phyloP scores from a whole-genome alignment of 2,797 vertebrate genomes.

The Limosa lapponica region DNA sequence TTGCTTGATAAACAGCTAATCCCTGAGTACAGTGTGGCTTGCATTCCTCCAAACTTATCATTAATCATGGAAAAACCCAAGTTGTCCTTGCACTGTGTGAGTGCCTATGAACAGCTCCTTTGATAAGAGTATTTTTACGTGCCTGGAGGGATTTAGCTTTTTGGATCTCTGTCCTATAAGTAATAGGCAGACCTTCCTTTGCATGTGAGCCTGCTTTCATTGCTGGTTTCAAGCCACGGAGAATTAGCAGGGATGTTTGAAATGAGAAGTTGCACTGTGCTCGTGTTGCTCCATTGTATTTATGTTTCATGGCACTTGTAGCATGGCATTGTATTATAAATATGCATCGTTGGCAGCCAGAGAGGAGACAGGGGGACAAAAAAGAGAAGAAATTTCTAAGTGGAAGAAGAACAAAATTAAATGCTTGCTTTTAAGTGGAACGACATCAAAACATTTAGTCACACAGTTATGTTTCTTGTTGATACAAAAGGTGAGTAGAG shows the following conservation, averaged over 20 bases:
- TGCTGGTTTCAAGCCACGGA: background rate
- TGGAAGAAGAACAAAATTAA: background rate
- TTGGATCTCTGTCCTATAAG: constrained; percentile 47
- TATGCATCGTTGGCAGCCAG: background rate
- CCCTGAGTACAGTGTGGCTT: constrained; percentile 6
- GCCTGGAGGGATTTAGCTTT: constrained; percentile 72
- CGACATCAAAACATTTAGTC: background rate
- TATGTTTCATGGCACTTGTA: background rate
- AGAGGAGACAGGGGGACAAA: background rate
- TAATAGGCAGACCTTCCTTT: constrained; percentile 17
- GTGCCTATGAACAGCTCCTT: constrained; percentile 66
- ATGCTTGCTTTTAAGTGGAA: background rate
- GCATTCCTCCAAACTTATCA: constrained; percentile 63
- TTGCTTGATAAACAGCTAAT: constrained; percentile 69
- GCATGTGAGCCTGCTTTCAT: constrained; percentile 51
- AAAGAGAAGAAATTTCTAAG: background rate
- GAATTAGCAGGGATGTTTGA: background rate
- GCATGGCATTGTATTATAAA: background rate
- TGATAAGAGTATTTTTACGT: constrained; percentile 71
- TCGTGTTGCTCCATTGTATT: background rate
- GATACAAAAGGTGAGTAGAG: background rate
- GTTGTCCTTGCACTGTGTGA: constrained; percentile 10
- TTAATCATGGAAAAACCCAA: constrained; percentile 59
- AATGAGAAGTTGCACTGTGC: background rate
- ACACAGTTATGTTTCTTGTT: background rate